These are phyloP conservation scores for Hippopotamyrus pictus DNA, from an alignment of 2,797 vertebrate species.

Conservation along the genomic window DNA sequence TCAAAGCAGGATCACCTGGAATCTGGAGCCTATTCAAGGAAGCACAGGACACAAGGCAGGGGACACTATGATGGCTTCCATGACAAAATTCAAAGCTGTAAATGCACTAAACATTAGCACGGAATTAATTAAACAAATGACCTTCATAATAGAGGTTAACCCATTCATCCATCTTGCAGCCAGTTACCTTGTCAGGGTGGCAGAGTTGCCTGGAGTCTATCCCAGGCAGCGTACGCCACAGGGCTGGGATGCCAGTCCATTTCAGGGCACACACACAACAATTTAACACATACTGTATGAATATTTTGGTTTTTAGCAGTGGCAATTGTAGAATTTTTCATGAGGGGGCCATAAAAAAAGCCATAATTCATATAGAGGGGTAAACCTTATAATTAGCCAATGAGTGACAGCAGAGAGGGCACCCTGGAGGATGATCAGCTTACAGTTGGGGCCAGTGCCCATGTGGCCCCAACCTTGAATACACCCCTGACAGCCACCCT, in stretches of 20 bases:
- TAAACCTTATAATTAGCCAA: neutral
- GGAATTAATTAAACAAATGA: neutral
- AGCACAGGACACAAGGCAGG: neutral
- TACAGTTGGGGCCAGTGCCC: neutral
- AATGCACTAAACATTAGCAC: neutral
- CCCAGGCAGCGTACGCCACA: neutral
- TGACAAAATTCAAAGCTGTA: neutral
- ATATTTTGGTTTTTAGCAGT: neutral
- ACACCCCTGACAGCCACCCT: neutral
- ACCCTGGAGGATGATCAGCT: neutral
- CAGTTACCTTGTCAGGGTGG: neutral
- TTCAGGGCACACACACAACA: neutral
- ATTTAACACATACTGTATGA: neutral
- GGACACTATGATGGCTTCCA: neutral
- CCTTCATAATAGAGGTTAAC: neutral
- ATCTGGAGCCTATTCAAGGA: neutral
- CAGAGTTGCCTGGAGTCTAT: neutral
- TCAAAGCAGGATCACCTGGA: neutral
- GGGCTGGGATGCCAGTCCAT: neutral
- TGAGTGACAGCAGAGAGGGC: neutral
- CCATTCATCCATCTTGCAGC: neutral
- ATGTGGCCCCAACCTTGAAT: neutral
- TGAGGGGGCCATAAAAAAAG: neutral
- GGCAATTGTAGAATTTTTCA: neutral
- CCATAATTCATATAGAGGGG: neutral